These are phyloP conservation scores for Synanthedon andrenaeformis DNA, from an alignment of 2,888 invertebrate species.

Conservation along the genomic window DNA sequence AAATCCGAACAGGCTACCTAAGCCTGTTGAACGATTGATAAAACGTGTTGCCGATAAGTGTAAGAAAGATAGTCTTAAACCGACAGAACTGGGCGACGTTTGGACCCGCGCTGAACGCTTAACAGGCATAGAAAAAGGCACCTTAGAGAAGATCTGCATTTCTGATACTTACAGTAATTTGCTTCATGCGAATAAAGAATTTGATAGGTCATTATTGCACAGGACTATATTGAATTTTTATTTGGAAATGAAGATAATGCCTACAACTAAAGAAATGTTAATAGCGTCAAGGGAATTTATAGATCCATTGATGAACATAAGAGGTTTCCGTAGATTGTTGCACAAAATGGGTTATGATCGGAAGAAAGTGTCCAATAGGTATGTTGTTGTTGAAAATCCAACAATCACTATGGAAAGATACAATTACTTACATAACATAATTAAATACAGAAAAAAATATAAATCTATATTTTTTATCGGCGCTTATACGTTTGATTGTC, in stretches of 20 bases:
- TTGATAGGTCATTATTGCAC: slow-evolving; percentile 18
- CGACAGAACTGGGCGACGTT: not conserved
- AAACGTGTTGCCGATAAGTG: not conserved
- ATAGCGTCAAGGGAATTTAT: slow-evolving; percentile 10
- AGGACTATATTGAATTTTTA: slow-evolving; percentile 14
- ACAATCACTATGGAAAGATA: slow-evolving; percentile 22
- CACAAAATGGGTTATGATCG: slow-evolving; percentile 25
- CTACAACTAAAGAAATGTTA: slow-evolving; percentile 18
- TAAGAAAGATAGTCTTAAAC: not conserved
- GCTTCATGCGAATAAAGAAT: not conserved
- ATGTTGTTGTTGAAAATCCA: slow-evolving; percentile 29
- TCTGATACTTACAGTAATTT: not conserved
- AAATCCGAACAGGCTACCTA: not conserved
- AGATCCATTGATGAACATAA: slow-evolving; percentile 20
- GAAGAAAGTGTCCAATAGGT: slow-evolving; percentile 11
- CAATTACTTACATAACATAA: slow-evolving; percentile 21
- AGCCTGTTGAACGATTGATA: not conserved
- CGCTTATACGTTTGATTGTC: slow-evolving; percentile 6
- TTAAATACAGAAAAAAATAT: slow-evolving; percentile 6
- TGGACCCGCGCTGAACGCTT: not conserved
- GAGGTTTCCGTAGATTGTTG: slow-evolving; percentile 20
- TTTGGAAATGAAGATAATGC: slow-evolving; percentile 11
- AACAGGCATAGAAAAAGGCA: not conserved
- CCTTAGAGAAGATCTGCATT: not conserved
- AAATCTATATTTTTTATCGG: slow-evolving; percentile 19